Evolutionary conservation across 2,797 vertebrate species (phyloP), one percentile per base, ranked within the genome.

Genomic region (Sylvilagus floridanus): DNA sequence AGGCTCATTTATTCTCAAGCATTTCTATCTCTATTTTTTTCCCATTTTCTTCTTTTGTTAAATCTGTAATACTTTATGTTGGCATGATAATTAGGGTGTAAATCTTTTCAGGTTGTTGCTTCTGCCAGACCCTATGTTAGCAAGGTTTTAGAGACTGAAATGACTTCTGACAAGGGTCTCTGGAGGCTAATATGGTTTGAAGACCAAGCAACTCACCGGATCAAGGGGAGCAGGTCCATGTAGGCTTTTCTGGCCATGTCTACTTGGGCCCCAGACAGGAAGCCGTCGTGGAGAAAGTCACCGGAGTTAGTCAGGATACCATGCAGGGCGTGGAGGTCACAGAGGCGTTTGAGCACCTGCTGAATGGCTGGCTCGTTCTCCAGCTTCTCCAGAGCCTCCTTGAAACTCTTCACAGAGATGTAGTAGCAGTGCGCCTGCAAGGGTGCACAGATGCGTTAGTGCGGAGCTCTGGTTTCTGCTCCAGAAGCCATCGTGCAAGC

Each of bases 381-480:
- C 0, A 98, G 96, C 50, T 96, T 97, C 89, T 97, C 96, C 92
- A 98, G 78, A 1, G 95, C 92, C 82, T 98, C 97, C 88, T 57
- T 91, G 35, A 99, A 98, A 92, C 89, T 98, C 94, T 98, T 98
- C 95, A 98, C 98, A 24, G 95, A 93, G 72, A 98, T 21, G 73
- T 98, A 98, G 93, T 98, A 98, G 97, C 97, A 98, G 94, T 98
- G 98, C 68, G 97, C 98, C 98, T 99, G 84, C 82, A 96, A 97
- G 98, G 96, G 97, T n/a, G 82, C 13, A 65, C 47, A 87, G 78
- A 24, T 26, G 17, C 2, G 0, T 60, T 21, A 76, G 65, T 30
- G 32, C 52, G 9, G 13, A 9, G 3, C 37, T 60, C 77, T 42
- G 37, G 19, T 65, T 66, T 68, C 78, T 32, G 24, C 32, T 57